Base-by-base conservation (phyloP, 2,113 vertebrate species). In the Bubalus kerabau region DNA sequence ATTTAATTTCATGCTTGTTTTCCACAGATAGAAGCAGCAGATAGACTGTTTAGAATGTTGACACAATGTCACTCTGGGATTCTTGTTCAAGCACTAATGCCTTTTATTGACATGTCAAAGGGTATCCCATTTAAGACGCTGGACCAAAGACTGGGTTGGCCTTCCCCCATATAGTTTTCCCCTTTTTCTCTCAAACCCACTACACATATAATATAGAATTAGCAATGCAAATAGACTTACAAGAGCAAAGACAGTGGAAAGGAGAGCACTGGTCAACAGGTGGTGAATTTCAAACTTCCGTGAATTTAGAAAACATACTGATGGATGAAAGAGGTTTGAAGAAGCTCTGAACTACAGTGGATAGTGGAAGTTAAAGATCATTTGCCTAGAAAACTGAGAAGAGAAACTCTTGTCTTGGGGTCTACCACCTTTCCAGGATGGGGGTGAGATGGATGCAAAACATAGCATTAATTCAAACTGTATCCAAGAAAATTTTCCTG, bases 1-100 rank as follows among this genome's bases (percentile, higher is more conserved):
- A 67, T 83, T 94, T 90, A 62, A 46, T 56, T 94, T 76, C 40
- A 24, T 5, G 2, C 26, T 93, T 60, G 19, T 82, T 94, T 96
- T 85, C 81, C 43, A 46, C 4, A n/a, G 13, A 43, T 16, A 90
- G 19, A 90, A 87, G 46, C 26, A n/a, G 12, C n/a, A 57, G 62
- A 40, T 54, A 88, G 76, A 88, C 14, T 7, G 0, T 48, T 83
- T 28, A 93, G 93, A 80, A 57, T 2, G 60, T 2, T 10, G 43
- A 54, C 57, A 52, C 4, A 48, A 3, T 50, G 54, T 74, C 32
- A 81, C 13, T 32, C 1, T 84, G 24, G 52, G 59, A 52, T 83
- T 84, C 52, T 71, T 90, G 9, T 16, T 10, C 23, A 78, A 23
- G n/a, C 1, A 13, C 5, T n/a, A 87, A 71, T 46, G 26, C 13